Evolutionary conservation across 2,888 invertebrate species (phyloP).

Genomic region (Pycnomerus fuliginosus): DNA sequence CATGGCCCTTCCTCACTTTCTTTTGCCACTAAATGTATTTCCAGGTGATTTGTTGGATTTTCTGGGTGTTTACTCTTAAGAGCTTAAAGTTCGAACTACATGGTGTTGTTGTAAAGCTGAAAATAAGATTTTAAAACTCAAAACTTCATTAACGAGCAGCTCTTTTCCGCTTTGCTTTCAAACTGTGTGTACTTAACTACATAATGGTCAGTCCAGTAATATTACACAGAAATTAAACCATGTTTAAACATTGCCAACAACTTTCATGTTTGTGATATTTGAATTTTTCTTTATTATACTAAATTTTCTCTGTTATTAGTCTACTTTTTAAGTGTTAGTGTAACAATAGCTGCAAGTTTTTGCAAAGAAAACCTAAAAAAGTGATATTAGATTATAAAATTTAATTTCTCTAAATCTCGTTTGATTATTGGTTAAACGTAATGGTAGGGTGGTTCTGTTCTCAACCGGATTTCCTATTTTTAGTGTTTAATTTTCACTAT

Average conservation of each 20-base stretch:
- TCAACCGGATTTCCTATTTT: no score
- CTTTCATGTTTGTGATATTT: constrained; percentile 35
- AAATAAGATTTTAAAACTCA: no score
- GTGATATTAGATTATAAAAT: constrained; percentile 27
- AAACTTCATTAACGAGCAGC: no score
- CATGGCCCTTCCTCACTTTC: no score
- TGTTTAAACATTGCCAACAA: constrained; percentile 30
- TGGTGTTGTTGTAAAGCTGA: constrained; percentile 21
- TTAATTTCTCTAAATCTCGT: constrained; percentile 10
- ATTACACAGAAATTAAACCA: no score
- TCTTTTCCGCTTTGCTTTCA: constrained; percentile 21
- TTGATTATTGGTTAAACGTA: no score
- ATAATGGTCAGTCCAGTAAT: no score
- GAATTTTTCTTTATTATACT: constrained; percentile 13
- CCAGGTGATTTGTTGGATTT: no score
- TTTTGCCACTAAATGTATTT: no score
- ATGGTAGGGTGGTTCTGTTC: no score
- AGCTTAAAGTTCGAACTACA: constrained; percentile 20
- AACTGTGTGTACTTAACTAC: constrained; percentile 23
- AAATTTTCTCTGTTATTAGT: background rate
- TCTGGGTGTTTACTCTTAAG: no score
- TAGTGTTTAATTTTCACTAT: no score
- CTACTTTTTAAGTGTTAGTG: constrained; percentile 6
- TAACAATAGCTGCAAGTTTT: constrained; percentile 8
- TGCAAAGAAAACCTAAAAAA: constrained; percentile 21